Evolutionary conservation across 53 echinoderm and acorn worm species (phyloP).

Genomic region (Paelopatides confundens): DNA sequence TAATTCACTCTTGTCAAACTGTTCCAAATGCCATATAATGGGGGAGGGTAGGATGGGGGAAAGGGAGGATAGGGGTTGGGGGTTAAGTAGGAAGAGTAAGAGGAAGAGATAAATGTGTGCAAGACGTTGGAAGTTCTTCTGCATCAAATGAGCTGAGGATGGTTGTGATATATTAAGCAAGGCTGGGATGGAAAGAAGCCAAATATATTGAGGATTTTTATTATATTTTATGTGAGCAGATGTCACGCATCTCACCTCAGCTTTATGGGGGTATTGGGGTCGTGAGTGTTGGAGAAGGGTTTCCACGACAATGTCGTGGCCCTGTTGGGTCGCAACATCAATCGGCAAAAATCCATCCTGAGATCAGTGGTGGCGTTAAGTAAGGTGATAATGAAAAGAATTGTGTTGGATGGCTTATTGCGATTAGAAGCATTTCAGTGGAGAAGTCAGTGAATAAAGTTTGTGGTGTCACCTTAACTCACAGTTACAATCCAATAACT

Average conservation of each 20-base stretch:
- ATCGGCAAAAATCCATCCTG: slow-evolving; percentile 92
- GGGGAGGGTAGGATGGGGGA: too few species aligned
- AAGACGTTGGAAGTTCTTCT: not conserved
- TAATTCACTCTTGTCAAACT: too few species aligned
- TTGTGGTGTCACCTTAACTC: not conserved
- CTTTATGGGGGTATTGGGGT: slow-evolving; percentile 84
- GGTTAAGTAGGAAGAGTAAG: not conserved
- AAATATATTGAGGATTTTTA: not conserved
- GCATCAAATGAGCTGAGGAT: not conserved
- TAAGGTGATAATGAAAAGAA: slow-evolving; percentile 7
- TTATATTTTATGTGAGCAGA: not conserved
- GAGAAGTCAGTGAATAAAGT: not conserved
- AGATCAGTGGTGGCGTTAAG: not conserved
- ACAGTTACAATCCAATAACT: too few species aligned
- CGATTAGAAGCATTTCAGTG: not conserved
- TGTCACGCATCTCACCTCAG: slow-evolving; percentile 66
- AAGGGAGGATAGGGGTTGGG: too few species aligned
- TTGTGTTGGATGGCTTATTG: not conserved
- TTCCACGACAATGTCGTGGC: slow-evolving; percentile 97
- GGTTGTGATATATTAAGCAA: not conserved
- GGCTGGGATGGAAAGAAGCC: not conserved
- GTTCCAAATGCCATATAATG: too few species aligned
- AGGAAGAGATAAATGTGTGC: not conserved
- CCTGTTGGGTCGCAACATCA: slow-evolving; percentile 98
- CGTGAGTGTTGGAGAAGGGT: slow-evolving; percentile 95